Conservation (phyloP, 2,113 vertebrate species). For the Hiodon alosoides region DNA sequence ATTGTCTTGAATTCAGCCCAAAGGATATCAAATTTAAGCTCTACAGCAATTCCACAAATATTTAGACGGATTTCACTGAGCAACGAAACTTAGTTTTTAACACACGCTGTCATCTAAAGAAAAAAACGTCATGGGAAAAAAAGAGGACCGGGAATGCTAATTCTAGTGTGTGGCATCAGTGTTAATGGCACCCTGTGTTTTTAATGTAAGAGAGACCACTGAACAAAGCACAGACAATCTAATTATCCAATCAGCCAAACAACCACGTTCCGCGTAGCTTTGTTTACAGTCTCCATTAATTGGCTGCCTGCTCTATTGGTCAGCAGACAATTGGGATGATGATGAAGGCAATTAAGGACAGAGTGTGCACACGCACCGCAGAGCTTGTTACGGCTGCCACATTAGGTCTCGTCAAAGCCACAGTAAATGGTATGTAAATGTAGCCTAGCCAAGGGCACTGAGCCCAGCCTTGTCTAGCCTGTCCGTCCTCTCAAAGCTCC, state of each 20-base stretch:
- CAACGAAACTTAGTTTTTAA: no score
- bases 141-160: constrained; percentile 27
- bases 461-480: background rate
- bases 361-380: background rate
- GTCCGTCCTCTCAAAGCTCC: no score
- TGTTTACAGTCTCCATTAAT: constrained; percentile 25
- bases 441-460: background rate
- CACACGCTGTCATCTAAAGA: no score
- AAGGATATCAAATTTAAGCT: no score
- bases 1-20: no score
- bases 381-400: constrained; percentile 30
- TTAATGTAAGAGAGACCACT: constrained; percentile 32
- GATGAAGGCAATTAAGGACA: constrained; percentile 26
- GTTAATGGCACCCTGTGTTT: constrained; percentile 36
- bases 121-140: no score
- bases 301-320: constrained; percentile 31
- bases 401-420: constrained; percentile 24
- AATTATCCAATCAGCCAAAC: constrained; percentile 35
- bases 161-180: constrained; percentile 36
- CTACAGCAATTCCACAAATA: no score
- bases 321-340: constrained; percentile 31
- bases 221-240: constrained; percentile 30
- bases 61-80: no score
- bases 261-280: constrained; percentile 19
- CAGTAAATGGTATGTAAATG: constrained; percentile 33